Evolutionary conservation across 2,888 invertebrate species (phyloP).

Genomic region (Oegoconia quadripuncta): DNA sequence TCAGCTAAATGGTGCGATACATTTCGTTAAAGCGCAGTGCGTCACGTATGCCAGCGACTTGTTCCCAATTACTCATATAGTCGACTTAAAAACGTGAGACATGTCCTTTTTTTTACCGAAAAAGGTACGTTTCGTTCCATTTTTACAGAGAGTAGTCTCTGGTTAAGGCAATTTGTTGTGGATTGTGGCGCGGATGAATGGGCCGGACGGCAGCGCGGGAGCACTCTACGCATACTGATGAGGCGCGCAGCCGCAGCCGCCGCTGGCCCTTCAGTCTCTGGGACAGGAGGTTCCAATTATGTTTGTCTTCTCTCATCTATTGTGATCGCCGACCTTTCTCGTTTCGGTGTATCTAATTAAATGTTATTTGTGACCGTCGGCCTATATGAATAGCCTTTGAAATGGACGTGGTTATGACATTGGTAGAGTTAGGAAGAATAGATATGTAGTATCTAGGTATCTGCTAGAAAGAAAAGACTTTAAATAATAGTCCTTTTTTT

Average conservation of each 20-base stretch:
- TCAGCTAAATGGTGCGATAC: constrained; percentile 27
- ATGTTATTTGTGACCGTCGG: constrained; percentile 9
- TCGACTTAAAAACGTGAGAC: constrained; percentile 38
- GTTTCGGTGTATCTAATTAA: constrained; percentile 19
- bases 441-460: too few relatives aligned
- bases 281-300: constrained; percentile 48
- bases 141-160: constrained; percentile 45
- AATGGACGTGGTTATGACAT: too few relatives aligned
- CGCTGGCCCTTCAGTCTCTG: constrained; percentile 24
- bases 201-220: constrained; percentile 29
- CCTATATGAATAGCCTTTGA: not conserved
- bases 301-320: constrained; percentile 40
- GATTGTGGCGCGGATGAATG: constrained; percentile 59
- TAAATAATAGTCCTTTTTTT: too few relatives aligned
- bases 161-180: constrained; percentile 63
- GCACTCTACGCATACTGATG: constrained; percentile 56
- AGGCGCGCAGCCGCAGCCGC: constrained; percentile 23
- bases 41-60: constrained; percentile 30
- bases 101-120: constrained; percentile 41
- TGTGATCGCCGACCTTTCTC: constrained; percentile 33
- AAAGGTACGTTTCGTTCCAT: constrained; percentile 42
- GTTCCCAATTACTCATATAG: constrained; percentile 53
- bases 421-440: too few relatives aligned
- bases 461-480: too few relatives aligned
- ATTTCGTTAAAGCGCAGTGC: constrained; percentile 22